Evolutionary conservation across 2,113 vertebrate genomes (phyloP).

Genomic region (Sclerurus mexicanus): DNA sequence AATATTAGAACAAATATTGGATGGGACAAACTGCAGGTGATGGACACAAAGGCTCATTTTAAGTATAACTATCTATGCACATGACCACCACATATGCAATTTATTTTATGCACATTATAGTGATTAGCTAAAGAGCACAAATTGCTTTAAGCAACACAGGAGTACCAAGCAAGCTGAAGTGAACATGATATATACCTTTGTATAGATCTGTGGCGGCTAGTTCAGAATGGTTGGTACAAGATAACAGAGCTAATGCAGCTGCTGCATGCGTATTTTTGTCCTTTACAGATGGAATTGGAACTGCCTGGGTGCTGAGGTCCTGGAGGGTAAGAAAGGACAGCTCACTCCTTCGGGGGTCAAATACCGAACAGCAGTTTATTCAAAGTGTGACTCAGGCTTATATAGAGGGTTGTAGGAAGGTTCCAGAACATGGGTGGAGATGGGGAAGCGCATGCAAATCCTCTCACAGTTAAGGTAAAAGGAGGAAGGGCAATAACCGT

Average conservation of each 20-base stretch:
- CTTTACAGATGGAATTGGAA: background rate
- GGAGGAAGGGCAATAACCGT: too few relatives aligned
- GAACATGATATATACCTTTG: fast-evolving
- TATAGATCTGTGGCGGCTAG: background rate
- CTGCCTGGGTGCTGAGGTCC: too few relatives aligned
- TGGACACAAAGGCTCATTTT: background rate
- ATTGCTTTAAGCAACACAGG: background rate
- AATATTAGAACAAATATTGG: slow-evolving; percentile 7
- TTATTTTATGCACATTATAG: background rate
- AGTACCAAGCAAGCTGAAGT: background rate
- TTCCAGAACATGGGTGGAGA: too few relatives aligned
- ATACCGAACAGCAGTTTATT: too few relatives aligned
- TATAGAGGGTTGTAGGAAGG: too few relatives aligned
- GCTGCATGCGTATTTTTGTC: fast-evolving
- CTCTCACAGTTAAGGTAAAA: too few relatives aligned
- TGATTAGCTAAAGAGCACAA: background rate
- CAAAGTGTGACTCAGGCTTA: too few relatives aligned
- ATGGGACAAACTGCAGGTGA: background rate
- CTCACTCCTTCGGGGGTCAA: too few relatives aligned
- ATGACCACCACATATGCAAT: background rate
- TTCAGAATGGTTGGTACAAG: background rate
- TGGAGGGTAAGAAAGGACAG: too few relatives aligned
- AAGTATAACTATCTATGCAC: background rate
- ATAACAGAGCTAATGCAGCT: background rate
- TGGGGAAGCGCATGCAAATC: too few relatives aligned